These are phyloP conservation scores for Horisme vitalbata DNA, from an alignment of 2,888 invertebrate species.

Conservation along the genomic window DNA sequence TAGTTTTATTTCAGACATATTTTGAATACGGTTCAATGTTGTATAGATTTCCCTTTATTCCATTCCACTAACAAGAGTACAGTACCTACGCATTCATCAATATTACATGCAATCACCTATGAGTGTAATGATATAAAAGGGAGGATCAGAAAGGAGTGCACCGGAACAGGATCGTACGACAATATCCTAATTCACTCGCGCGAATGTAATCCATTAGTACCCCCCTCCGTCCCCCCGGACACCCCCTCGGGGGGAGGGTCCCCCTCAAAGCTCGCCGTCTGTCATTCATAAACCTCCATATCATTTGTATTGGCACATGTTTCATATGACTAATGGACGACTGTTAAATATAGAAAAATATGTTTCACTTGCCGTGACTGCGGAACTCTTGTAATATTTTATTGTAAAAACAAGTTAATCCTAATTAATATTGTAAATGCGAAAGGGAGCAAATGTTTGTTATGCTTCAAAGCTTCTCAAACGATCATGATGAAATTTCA, in stretches of 20 bases:
- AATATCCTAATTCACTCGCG: slow-evolving; percentile 83
- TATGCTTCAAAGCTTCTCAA: no score
- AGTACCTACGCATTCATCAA: slow-evolving; percentile 37
- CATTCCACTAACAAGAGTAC: slow-evolving; percentile 23
- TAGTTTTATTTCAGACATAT: no score
- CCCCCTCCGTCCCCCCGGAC: slow-evolving; percentile 43
- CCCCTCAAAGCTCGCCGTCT: slow-evolving; percentile 52
- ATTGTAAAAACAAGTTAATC: no score
- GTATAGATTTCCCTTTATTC: no score
- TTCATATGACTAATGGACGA: slow-evolving; percentile 81
- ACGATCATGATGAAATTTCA: no score
- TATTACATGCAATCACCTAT: slow-evolving; percentile 50
- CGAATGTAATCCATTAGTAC: slow-evolving; percentile 82
- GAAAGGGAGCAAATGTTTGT: no score
- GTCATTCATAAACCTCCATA: slow-evolving; percentile 81
- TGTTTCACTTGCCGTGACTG: slow-evolving; percentile 53
- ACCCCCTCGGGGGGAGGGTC: slow-evolving; percentile 18
- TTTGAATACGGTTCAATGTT: no score
- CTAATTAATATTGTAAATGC: no score
- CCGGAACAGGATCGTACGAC: slow-evolving; percentile 79
- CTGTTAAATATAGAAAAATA: slow-evolving; percentile 68
- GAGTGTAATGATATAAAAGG: slow-evolving; percentile 50
- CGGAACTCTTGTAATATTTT: slow-evolving; percentile 18
- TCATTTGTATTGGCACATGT: slow-evolving; percentile 83
- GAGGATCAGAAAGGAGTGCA: slow-evolving; percentile 72